A percentile compares a stretch with the other conserved stretches of the same genome.
Conservation (phyloP, 1,140 invertebrate genomes). For the Episyrphus balteatus region DNA sequence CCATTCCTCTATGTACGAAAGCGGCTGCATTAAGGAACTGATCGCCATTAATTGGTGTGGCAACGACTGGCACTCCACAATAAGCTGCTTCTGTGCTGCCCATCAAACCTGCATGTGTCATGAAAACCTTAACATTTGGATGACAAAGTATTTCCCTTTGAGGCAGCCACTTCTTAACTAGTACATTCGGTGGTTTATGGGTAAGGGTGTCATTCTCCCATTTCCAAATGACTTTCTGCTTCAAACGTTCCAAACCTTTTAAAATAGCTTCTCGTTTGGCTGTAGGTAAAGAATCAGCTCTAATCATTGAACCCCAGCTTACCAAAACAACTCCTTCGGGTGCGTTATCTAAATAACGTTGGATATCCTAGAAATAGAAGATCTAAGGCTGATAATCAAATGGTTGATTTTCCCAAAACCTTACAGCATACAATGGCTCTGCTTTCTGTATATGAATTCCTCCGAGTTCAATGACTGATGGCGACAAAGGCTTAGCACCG, state of each 20-base stretch:
- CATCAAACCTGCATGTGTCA: conserved; percentile 63
- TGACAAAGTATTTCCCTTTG: conserved; percentile 63
- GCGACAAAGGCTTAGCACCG: conserved; percentile 44
- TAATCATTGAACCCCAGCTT: conserved; percentile 57
- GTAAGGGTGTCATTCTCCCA: conserved; percentile 51
- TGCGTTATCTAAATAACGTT: conserved; percentile 55
- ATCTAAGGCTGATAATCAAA: too few relatives aligned
- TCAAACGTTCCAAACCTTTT: conserved; percentile 45
- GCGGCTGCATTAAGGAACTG: conserved; percentile 50
- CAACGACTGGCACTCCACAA: conserved; percentile 59
- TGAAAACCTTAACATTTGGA: conserved; percentile 54
- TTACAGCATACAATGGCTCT: neutral
- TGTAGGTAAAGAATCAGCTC: conserved; percentile 46
- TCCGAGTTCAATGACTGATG: conserved; percentile 54
- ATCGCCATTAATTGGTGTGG: conserved; percentile 61
- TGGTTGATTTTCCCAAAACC: too few relatives aligned
- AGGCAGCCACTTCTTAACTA: conserved; percentile 53
- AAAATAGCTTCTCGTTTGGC: conserved; percentile 47
- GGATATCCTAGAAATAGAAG: conserved; percentile 42
- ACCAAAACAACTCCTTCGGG: conserved; percentile 58
- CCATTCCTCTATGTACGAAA: conserved; percentile 47
- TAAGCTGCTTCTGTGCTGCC: conserved; percentile 62
- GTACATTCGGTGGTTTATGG: conserved; percentile 51
- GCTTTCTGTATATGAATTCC: conserved; percentile 59
- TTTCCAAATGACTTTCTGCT: conserved; percentile 59